phyloP scores from a whole-genome alignment of 2,888 invertebrate species.

The Pelosia muscerda region DNA sequence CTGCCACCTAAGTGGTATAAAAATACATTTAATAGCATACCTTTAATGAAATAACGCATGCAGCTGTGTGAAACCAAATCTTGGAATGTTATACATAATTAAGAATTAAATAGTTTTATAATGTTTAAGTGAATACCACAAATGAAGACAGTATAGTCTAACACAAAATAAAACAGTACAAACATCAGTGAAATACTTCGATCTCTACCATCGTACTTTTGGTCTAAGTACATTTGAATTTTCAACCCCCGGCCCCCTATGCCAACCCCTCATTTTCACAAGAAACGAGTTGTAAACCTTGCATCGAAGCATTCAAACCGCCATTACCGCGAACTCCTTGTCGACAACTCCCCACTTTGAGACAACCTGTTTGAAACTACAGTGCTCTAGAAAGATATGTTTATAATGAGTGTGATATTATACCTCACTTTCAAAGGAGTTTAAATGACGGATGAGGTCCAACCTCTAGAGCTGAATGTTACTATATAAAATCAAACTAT shows the following conservation, averaged over 20 bases:
- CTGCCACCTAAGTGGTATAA: too few species aligned
- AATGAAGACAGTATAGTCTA: not conserved
- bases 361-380: too few species aligned
- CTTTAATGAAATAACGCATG: too few species aligned
- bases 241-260: too few species aligned
- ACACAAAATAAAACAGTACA: not conserved
- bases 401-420: not conserved
- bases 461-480: too few species aligned
- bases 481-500: not conserved
- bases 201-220: not conserved
- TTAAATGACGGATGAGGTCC: not conserved
- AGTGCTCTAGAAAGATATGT: not conserved
- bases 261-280: too few species aligned
- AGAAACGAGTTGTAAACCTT: too few species aligned
- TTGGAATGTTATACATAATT: not conserved
- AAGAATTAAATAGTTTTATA: not conserved
- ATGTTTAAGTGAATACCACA: not conserved
- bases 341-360: too few species aligned
- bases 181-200: not conserved
- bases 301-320: too few species aligned
- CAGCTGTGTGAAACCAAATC: not conserved
- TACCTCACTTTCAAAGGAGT: not conserved
- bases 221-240: not conserved
- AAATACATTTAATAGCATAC: too few species aligned
- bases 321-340: too few species aligned